Evolutionary conservation across 1,140 invertebrate species (phyloP).

Genomic region (Geopemphigus sp.): DNA sequence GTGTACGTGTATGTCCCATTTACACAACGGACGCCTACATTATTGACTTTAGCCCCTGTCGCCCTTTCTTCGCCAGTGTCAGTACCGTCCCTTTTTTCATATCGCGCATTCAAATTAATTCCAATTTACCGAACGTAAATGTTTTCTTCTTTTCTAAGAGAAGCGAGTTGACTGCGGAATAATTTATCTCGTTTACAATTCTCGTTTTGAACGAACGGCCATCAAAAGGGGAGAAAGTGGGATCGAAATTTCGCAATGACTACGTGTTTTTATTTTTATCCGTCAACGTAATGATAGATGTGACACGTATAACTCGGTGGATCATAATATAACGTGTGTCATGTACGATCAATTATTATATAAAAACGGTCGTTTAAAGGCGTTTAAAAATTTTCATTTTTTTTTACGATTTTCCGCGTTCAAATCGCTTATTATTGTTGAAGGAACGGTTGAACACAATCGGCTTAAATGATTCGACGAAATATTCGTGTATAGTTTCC

Average conservation of each 20-base stretch:
- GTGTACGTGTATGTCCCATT: neutral
- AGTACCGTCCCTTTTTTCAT: too few relatives aligned
- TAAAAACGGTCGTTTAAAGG: neutral
- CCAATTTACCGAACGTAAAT: conserved; percentile 33
- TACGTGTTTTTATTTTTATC: neutral
- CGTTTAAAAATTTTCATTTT: neutral
- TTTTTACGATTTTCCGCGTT: neutral
- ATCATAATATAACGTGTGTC: conserved; percentile 10
- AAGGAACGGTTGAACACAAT: too few relatives aligned
- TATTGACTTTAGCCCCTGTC: conserved; percentile 36
- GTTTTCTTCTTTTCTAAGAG: neutral
- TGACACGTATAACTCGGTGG: neutral
- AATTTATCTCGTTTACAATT: conserved; percentile 22
- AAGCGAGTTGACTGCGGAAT: neutral
- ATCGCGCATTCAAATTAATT: conserved; percentile 13
- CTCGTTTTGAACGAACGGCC: neutral
- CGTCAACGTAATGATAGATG: neutral
- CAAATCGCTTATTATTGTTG: neutral
- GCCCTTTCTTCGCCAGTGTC: neutral
- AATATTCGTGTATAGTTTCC: too few relatives aligned
- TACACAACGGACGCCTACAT: conserved; percentile 11
- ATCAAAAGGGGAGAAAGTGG: neutral
- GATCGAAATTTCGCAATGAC: neutral
- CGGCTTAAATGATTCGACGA: too few relatives aligned
- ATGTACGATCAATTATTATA: neutral